phyloP scores from a whole-genome alignment of 2,797 vertebrate species.

The Nothura maculosa region DNA sequence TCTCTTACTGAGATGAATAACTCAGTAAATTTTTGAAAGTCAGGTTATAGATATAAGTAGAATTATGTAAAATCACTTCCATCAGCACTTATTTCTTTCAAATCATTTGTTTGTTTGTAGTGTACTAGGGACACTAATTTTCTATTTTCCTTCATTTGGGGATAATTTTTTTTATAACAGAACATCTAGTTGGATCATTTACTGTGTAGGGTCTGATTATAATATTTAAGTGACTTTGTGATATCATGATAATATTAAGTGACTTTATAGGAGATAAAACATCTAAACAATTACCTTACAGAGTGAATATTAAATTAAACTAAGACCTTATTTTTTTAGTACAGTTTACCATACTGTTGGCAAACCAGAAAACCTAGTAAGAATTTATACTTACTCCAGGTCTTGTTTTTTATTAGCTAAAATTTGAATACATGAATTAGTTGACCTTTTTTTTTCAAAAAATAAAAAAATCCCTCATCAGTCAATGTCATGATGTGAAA shows the following conservation, averaged over 20 bases:
- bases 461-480: neutral
- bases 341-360: neutral
- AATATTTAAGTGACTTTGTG: neutral
- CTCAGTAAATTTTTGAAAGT: neutral
- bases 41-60: neutral
- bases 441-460: neutral
- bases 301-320: neutral
- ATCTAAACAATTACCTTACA: neutral
- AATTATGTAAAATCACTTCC: neutral
- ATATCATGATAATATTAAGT: too few relatives aligned
- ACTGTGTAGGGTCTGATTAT: neutral
- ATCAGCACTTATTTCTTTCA: neutral
- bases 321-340: neutral
- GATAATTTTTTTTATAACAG: neutral
- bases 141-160: neutral
- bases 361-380: neutral
- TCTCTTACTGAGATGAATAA: neutral
- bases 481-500: neutral
- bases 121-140: neutral
- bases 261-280: neutral
- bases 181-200: neutral
- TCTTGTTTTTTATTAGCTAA: neutral
- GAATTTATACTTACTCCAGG: neutral
- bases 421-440: neutral
- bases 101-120: neutral